Conservation (phyloP, 2,113 vertebrate species). For the Vulpes lagopus region DNA sequence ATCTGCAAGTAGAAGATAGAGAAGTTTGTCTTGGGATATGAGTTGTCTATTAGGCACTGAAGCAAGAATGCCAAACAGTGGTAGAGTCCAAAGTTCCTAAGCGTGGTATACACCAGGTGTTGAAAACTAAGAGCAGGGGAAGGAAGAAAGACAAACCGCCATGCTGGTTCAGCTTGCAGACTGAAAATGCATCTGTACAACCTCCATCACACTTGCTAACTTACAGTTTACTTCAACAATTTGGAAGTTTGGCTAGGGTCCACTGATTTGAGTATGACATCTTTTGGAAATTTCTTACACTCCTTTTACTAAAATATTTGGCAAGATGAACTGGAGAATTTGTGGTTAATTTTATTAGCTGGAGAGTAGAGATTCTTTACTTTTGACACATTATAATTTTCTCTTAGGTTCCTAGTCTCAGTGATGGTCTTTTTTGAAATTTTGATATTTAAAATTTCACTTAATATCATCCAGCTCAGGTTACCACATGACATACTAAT, state of each 20-base stretch:
- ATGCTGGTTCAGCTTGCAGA: neutral
- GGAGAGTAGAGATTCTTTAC: neutral
- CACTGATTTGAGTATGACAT: neutral
- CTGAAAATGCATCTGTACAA: neutral
- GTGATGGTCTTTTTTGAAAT: neutral
- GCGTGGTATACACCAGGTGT: accelerated
- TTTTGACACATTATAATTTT: neutral
- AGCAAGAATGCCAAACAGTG: neutral
- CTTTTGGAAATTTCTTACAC: neutral
- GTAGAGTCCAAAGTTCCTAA: neutral
- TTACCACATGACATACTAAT: neutral
- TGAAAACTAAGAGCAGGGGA: neutral
- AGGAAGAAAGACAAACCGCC: neutral
- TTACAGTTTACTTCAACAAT: neutral
- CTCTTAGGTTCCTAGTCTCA: neutral
- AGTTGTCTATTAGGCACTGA: neutral
- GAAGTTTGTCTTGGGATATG: neutral
- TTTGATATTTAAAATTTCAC: neutral
- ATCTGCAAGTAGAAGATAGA: neutral
- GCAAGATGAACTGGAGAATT: neutral
- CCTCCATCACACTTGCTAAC: neutral
- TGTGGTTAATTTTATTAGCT: neutral
- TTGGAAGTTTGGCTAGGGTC: neutral
- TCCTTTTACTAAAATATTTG: neutral
- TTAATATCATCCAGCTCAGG: neutral